Percentiles rank a stretch among this genome's conserved stretches.
phyloP scores from a whole-genome alignment of 2,797 vertebrate species.

The Cygnus olor region DNA sequence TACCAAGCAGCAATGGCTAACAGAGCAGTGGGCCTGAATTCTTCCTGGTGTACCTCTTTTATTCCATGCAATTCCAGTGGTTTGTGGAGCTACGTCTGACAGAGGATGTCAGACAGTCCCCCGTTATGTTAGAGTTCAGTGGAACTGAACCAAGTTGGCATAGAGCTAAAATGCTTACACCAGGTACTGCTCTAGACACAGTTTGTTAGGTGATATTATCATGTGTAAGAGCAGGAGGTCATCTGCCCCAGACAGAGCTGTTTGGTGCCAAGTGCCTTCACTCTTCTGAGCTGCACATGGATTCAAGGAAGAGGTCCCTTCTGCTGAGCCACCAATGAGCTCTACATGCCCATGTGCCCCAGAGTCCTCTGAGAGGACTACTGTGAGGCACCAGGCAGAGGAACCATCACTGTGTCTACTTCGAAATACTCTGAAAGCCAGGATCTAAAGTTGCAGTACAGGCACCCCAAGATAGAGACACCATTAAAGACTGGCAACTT shows the following conservation, averaged over 20 bases:
- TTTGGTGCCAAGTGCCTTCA: neutral
- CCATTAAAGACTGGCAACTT: neutral
- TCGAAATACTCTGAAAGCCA: neutral
- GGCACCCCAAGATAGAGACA: neutral
- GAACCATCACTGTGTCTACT: accelerated
- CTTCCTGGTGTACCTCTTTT: neutral
- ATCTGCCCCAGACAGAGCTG: neutral
- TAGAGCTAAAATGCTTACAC: neutral
- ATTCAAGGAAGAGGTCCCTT: neutral
- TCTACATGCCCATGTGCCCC: neutral
- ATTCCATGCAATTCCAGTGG: neutral
- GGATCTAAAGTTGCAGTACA: neutral
- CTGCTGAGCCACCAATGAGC: accelerated
- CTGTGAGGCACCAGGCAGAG: neutral
- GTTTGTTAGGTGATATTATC: neutral
- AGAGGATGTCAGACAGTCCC: neutral
- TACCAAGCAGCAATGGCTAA: neutral
- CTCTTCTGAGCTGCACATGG: neutral
- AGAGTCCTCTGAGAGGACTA: neutral
- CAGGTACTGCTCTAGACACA: neutral
- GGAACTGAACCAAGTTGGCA: neutral
- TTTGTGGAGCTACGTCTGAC: neutral
- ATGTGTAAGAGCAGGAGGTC: neutral
- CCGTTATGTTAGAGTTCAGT: neutral
- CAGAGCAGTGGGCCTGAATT: neutral